A percentile compares a stretch with the other conserved stretches of the same genome.
Evolutionary conservation across 2,113 vertebrate species (phyloP).

Genomic region (Melanerpes formicivorus): DNA sequence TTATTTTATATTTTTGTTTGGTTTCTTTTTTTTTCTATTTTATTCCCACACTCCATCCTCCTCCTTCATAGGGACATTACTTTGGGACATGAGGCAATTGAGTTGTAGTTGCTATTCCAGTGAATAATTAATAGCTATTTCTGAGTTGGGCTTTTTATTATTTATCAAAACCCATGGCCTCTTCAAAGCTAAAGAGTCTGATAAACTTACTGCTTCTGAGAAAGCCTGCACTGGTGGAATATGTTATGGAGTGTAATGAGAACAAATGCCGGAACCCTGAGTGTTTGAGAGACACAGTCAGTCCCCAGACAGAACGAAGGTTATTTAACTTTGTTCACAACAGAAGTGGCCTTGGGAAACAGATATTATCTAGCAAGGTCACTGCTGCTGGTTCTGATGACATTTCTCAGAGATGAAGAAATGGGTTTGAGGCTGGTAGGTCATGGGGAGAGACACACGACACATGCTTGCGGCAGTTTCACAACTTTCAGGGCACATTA

Average conservation of each 20-base stretch:
- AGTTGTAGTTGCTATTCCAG: background rate
- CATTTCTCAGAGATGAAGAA: background rate
- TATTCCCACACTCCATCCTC: rapidly evolving
- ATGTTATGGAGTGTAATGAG: background rate
- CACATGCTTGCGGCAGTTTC: background rate
- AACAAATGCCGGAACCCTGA: background rate
- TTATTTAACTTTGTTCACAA: background rate
- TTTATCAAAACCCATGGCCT: background rate
- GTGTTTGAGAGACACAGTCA: background rate
- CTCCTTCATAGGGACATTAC: background rate
- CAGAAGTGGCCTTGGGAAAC: background rate
- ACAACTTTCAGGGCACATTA: background rate
- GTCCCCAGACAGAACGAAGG: background rate
- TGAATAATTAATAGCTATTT: slow-evolving; percentile 8
- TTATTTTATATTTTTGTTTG: background rate
- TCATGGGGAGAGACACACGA: background rate
- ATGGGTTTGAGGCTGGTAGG: rapidly evolving
- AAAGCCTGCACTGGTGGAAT: background rate
- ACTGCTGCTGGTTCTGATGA: background rate
- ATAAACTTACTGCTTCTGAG: background rate
- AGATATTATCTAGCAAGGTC: background rate
- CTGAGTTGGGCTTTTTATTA: background rate
- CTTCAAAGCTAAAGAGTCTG: background rate
- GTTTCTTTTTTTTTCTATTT: background rate
- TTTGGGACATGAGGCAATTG: background rate